Evolutionary conservation across 1,140 invertebrate genomes (phyloP).

Genomic region (Dermatophagoides farinae): DNA sequence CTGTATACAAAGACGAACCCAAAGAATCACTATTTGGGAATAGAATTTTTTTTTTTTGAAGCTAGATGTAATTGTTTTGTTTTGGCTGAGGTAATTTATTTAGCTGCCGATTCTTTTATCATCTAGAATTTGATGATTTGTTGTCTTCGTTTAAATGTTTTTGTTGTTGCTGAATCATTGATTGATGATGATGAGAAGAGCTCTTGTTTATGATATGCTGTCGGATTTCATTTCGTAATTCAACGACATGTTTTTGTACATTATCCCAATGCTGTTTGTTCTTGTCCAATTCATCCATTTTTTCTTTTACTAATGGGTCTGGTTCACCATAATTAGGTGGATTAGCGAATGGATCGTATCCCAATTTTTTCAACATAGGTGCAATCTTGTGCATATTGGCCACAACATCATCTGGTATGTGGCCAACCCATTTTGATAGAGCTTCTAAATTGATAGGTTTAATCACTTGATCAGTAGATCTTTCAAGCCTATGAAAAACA

Average conservation of each 20-base stretch:
- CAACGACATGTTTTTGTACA: constrained; percentile 23
- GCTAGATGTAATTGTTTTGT: too few species aligned
- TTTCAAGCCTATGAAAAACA: constrained; percentile 55
- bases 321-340: constrained; percentile 77
- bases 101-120: too few species aligned
- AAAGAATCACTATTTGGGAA: too few species aligned
- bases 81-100: too few species aligned
- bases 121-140: too few species aligned
- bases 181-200: too few species aligned
- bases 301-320: constrained; percentile 57
- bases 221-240: background rate
- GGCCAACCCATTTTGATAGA: constrained; percentile 83
- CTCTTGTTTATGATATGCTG: too few species aligned
- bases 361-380: constrained; percentile 67
- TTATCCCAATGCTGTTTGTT: constrained; percentile 29
- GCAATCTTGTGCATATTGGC: constrained; percentile 72
- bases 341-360: constrained; percentile 82
- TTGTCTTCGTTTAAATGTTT: too few species aligned
- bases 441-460: constrained; percentile 94
- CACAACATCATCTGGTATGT: constrained; percentile 71
- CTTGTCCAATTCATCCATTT: constrained; percentile 39
- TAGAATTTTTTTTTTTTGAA: too few species aligned
- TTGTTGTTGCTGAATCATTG: background rate
- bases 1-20: too few species aligned
- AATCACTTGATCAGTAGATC: constrained; percentile 94